Evolutionary conservation across 2,888 invertebrate species (phyloP).

Genomic region (Steinernema carpocapsae): DNA sequence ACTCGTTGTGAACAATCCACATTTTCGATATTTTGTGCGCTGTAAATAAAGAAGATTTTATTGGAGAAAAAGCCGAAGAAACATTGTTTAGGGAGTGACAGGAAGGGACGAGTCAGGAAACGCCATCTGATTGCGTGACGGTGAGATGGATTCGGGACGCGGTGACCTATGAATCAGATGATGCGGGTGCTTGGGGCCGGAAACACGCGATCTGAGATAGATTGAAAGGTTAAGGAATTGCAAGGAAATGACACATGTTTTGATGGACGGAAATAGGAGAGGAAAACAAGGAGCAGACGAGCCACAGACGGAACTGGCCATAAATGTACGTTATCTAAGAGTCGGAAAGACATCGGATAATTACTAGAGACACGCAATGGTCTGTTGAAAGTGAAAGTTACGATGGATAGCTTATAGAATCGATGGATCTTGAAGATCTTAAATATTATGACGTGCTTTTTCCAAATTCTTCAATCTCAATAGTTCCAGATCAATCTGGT

Average conservation of each 20-base stretch:
- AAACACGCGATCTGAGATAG: neutral
- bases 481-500: too few species aligned
- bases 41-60: conserved; percentile 28
- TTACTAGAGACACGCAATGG: too few species aligned
- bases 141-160: neutral
- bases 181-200: neutral
- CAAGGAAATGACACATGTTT: too few species aligned
- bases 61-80: too few species aligned
- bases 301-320: too few species aligned
- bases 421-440: neutral
- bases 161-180: conserved; percentile 15
- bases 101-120: neutral
- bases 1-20: neutral
- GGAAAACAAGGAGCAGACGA: neutral
- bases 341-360: too few species aligned
- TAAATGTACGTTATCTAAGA: too few species aligned
- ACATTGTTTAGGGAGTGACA: neutral
- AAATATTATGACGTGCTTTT: neutral
- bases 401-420: neutral
- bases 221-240: neutral
- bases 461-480: neutral
- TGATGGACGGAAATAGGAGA: neutral
- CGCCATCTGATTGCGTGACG: conserved; percentile 10
- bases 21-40: neutral
- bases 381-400: too few species aligned